A percentile compares a stretch with the other conserved stretches of the same genome.
These are phyloP conservation scores for Neodon shergylaensis DNA, from an alignment of 2,113 vertebrate genomes.

Conservation along the genomic window DNA sequence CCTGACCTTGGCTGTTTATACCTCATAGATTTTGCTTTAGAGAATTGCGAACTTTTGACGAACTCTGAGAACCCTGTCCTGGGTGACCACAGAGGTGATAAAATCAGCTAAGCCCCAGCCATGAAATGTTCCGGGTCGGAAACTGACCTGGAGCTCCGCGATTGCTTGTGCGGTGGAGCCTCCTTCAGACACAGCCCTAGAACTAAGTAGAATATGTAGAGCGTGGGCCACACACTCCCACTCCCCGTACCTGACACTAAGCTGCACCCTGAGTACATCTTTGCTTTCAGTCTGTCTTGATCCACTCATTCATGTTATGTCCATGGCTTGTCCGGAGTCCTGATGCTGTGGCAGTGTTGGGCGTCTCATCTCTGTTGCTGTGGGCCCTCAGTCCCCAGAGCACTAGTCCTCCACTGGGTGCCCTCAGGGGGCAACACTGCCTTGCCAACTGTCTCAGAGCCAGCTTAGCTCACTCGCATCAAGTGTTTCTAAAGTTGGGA, in stretches of 20 bases:
- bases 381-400: not conserved
- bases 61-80: not conserved
- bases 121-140: not conserved
- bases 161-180: not conserved
- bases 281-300: not conserved
- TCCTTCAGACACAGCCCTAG: not conserved
- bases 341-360: not conserved
- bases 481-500: not conserved
- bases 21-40: not conserved
- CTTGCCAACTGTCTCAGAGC: not conserved
- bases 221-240: not conserved
- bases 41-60: not conserved
- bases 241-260: not conserved
- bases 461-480: not conserved
- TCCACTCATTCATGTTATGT: not conserved
- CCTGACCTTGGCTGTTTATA: not conserved
- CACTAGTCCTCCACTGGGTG: accelerated
- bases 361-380: not conserved
- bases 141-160: not conserved
- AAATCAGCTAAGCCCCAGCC: not conserved
- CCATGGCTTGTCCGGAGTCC: accelerated
- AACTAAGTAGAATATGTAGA: not conserved
- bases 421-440: not conserved
- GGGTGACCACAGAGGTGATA: not conserved
- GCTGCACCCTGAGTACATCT: not conserved